Evolutionary conservation across 2,113 vertebrate species (phyloP), one percentile per base, ranked within the genome.

Genomic region (Charina bottae): DNA sequence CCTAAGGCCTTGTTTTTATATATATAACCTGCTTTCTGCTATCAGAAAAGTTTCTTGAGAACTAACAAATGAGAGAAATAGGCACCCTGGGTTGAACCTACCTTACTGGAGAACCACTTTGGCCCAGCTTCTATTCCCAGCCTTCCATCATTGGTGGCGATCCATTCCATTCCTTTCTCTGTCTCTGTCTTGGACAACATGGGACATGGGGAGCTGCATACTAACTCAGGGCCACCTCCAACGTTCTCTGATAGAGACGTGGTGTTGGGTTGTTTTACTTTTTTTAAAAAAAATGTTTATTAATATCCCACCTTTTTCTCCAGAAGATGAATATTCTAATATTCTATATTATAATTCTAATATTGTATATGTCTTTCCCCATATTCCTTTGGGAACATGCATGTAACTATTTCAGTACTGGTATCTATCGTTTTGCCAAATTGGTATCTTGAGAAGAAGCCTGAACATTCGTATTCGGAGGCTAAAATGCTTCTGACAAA

Each of bases 401-500:
- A 56, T 49, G 13, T 58, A 0, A 83, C 15, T 33, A 8, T 17
- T 90, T 91, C 78, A 58, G 83, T 90, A 90, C 28, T 4, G 4
- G 28, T 15, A 33, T n/a, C 64, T 33, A 11, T 68, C 15, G 4
- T 28, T 68, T 68, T 15, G 64, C 64, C 28, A n/a, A 13, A 68
- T 33, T 15, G 64, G 12, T 33, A 33, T 68, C 28, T 68, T 33
- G 64, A 58, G 90, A 93, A 90, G 21, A 92, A 78, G 46, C 59
- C 0, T 8, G 3, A 28, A 64, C 86, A 92, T 87, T 55, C 33
- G 0, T 23, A 19, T 56, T 24, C 55, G 86, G 89, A 90, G 21
- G 26, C 94, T 95, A 93, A 86, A 89, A 91, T 87, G 89, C 90
- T 96, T 94, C 87, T 93, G 85, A 88, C n/a, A 46, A 88, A 28